Evolutionary conservation across 2,113 vertebrate species (phyloP), one percentile per base, ranked within the genome.

Genomic region (Polypterus senegalus): DNA sequence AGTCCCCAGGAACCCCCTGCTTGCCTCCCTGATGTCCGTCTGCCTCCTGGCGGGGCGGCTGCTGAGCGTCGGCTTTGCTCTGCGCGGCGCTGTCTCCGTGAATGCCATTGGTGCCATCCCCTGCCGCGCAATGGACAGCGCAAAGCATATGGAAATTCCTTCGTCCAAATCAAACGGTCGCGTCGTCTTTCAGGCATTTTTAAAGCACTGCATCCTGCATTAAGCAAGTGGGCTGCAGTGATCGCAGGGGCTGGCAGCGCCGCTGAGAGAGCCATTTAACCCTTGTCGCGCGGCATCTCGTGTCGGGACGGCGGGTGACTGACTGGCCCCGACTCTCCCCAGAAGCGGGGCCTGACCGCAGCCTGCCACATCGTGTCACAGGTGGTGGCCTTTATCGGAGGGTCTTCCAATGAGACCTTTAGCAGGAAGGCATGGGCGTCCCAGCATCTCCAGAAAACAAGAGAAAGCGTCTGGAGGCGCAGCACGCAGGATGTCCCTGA

Each of bases 21-120:
- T 67, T 56, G 70, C 69, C 68, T 66, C 49, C 63, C 64, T 63
- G 70, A n/a, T 68, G 61, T 70, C 69, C 67, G 61, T 65, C 63
- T 58, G 67, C 7, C 48, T 66, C 52, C 55, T 63, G 64, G 58
- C 57, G 59, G 62, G 57, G 70, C 56, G 63, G 65, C 58, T 58
- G 66, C 64, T 65, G 66, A 58, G 79, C 61, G 61, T 52, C 71
- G 63, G 67, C 76, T 73, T 67, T 69, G 45, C 67, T 70, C 68
- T 62, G 68, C 67, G 73, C 71, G 74, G 73, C 76, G 58, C 72
- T 66, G 70, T 74, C 74, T 74, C 76, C 70, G 76, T 68, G 77
- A 77, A 71, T 79, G 77, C 78, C 79, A 72, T 70, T 61, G 67
- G 82, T 74, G 75, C 78, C 66, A 61, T 62, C 63, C 55, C 5